A percentile compares a stretch with the other conserved stretches of the same genome.
Evolutionary conservation across 2,113 vertebrate species (phyloP).

Genomic region (Sceloporus undulatus): DNA sequence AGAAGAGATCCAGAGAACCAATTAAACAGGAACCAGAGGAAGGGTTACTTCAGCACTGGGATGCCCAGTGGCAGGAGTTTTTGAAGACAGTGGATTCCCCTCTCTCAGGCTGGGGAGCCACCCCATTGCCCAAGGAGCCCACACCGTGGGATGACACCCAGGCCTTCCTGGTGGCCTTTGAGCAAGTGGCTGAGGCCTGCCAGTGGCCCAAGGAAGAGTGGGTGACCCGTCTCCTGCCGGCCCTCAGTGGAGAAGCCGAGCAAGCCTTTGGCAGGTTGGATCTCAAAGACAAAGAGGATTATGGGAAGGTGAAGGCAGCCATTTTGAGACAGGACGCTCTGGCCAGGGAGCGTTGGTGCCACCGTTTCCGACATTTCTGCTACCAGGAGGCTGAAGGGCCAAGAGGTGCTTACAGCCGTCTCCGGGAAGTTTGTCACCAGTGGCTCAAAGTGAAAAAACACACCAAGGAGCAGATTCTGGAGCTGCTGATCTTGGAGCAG

Average conservation of each 20-base stretch:
- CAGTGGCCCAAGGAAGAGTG: too few relatives aligned
- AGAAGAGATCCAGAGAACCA: too few relatives aligned
- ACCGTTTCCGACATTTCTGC: slow-evolving; percentile 68
- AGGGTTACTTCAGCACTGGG: not conserved
- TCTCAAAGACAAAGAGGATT: too few relatives aligned
- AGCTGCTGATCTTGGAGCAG: slow-evolving; percentile 30
- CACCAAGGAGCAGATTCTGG: too few relatives aligned
- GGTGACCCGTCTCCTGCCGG: too few relatives aligned
- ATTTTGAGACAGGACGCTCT: slow-evolving; percentile 53
- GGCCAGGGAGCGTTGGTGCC: slow-evolving; percentile 60
- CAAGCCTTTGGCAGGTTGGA: too few relatives aligned
- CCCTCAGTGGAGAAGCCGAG: too few relatives aligned
- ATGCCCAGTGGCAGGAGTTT: not conserved
- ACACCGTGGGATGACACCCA: not conserved
- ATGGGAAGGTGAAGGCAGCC: slow-evolving; percentile 17
- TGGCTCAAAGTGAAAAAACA: slow-evolving; percentile 36
- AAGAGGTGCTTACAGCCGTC: slow-evolving; percentile 20
- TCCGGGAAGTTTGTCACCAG: slow-evolving; percentile 1
- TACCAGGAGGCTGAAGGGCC: slow-evolving; percentile 74
- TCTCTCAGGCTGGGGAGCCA: too few relatives aligned
- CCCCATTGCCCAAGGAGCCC: not conserved
- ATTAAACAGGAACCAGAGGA: slow-evolving; percentile 4
- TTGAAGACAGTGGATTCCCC: not conserved
- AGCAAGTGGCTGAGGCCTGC: too few relatives aligned
- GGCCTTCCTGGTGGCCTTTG: not conserved